phyloP scores from a whole-genome alignment of 1,140 invertebrate species.

The Orchestia grillus region DNA sequence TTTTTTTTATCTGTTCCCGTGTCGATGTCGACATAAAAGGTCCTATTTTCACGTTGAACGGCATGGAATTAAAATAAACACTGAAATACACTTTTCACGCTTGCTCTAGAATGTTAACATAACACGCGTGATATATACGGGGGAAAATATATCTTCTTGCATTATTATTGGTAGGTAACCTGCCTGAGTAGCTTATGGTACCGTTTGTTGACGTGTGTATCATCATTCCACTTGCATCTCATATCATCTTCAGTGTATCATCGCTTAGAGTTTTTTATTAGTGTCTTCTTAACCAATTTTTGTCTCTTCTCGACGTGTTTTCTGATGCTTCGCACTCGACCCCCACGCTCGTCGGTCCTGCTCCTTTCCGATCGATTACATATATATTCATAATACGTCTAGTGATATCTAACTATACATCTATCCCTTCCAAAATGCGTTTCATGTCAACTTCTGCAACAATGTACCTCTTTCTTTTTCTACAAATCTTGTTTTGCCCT shows the following conservation, averaged over 20 bases:
- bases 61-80: not conserved
- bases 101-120: not conserved
- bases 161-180: not conserved
- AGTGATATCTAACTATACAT: conserved; percentile 44
- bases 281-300: conserved; percentile 47
- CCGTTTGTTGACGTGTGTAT: not conserved
- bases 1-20: not conserved
- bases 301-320: conserved; percentile 42
- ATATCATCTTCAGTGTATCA: not conserved
- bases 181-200: not conserved
- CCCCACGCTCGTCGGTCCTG: conserved; percentile 1
- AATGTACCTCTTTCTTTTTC: not conserved
- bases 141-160: not conserved
- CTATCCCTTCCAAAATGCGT: conserved; percentile 7
- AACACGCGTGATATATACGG: not conserved
- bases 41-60: not conserved
- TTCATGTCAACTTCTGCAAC: not conserved
- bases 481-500: not conserved
- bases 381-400: conserved; percentile 27
- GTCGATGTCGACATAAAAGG: not conserved
- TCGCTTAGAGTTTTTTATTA: not conserved
- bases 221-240: not conserved
- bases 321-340: conserved; percentile 38
- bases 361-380: conserved; percentile 43
- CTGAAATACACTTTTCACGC: not conserved